phyloP scores from a whole-genome alignment of 2,113 vertebrate species.

The Ictalurus furcatus region DNA sequence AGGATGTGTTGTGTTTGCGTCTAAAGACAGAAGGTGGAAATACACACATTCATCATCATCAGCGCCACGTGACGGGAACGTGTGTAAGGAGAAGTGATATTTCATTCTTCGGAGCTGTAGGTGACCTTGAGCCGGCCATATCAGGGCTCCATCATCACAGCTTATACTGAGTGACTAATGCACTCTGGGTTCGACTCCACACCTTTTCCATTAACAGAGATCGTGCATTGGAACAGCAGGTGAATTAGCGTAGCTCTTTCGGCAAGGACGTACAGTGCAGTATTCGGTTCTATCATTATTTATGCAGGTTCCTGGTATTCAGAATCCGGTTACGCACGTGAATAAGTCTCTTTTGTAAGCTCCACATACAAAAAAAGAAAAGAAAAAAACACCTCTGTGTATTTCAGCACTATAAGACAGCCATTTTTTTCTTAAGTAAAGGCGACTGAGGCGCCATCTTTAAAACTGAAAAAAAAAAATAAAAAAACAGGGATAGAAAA shows the following conservation, averaged over 20 bases:
- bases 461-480: background rate
- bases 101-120: background rate
- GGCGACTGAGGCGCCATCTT: background rate
- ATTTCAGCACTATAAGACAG: too few relatives aligned
- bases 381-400: background rate
- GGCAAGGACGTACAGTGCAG: background rate
- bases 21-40: background rate
- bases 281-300: background rate
- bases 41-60: background rate
- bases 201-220: background rate
- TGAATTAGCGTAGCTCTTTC: background rate
- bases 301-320: background rate
- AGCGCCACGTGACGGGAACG: background rate
- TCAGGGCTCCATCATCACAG: background rate
- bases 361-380: background rate
- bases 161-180: background rate
- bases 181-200: background rate
- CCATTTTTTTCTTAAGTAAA: too few relatives aligned
- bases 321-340: background rate
- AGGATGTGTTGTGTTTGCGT: slow-evolving; percentile 2
- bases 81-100: too few relatives aligned
- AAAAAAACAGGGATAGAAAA: too few relatives aligned
- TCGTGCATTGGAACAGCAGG: too few relatives aligned
- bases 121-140: slow-evolving; percentile 10
- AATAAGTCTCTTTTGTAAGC: background rate